Evolutionary conservation across 2,113 vertebrate genomes (phyloP), one percentile per base, ranked within the genome.

Genomic region (Lepus timidus): DNA sequence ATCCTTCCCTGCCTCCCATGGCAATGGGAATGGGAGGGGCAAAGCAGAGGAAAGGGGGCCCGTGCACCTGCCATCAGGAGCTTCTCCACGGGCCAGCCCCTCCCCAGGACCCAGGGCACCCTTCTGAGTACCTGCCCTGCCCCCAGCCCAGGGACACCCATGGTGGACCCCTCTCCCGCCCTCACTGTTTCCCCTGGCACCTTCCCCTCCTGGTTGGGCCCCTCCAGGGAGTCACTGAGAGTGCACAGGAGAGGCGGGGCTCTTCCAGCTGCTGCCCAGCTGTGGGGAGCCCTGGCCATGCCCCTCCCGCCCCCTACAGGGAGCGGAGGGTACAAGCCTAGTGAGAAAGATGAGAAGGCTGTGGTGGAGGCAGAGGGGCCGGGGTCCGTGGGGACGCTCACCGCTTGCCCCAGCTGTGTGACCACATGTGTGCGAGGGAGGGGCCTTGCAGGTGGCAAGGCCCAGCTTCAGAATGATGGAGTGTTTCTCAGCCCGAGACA

Each of bases 211-310:
- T 20, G 31, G 4, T 80, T 31, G 67, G 67, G 44, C 12, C 39
- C 62, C 81, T 74, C 73, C 71, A 36, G 70, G 86, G 67, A 91
- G 62, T 65, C 67, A 39, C 75, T 55, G 17, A 80, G 85, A 95
- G 88, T 25, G 9, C 62, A 33, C 9, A 58, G 67, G 62, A 51
- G 22, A 84, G 85, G 76, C 73, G 73, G 91, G 36, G 62, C 81
- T 65, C 82, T 94, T 64, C 79, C 93, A 97, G 94, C 95, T 97
- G 96, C 62, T 61, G 5, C 27, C 87, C 92, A 96, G 95, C 93
- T 95, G 88, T 84, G 78, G 87, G 70, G 65, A 33, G 64, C 58
- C 65, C n/a, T 83, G 64, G 20, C 39, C 14, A 31, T 27, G 17
- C 12, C 70, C 44, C 49, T 51, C 64, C 67, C 6, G 27, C 0